Evolutionary conservation across 2,888 invertebrate species (phyloP), one percentile per base, ranked within the genome.

Genomic region (Aphodius sticticus): DNA sequence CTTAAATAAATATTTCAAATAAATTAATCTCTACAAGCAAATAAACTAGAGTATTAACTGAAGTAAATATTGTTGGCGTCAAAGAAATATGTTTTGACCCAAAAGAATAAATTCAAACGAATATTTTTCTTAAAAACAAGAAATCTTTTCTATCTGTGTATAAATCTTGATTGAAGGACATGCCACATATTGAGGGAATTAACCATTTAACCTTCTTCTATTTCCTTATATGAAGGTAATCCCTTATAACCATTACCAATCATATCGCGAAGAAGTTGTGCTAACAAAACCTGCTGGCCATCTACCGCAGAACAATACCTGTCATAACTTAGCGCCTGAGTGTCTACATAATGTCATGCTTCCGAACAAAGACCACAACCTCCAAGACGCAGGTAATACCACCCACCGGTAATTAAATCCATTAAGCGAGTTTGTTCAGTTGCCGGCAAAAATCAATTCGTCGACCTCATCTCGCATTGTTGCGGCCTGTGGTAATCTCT

Each of bases 301-400:
- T 53, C 53, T 53, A 1, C 12, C 7, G 6, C 53, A 53, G 53
- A 53, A 53, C 53, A 53, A 53, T 53, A 5, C 53, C 12, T 53
- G 53, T 53, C 53, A 53, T 53, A 53, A 53, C 53, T 12, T 53
- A 53, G 53, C 53, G 12, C 53, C 53, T 53, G 53, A 53, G 53
- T 53, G 53, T 53, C 53, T 53, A 53, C 53, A 53, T 53, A 53
- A 53, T 53, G 53, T 53, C 53, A 53, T 53, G 53, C 53, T 53
- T 53, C 53, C 12, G 53, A 53, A 53, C 53, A 53, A 53, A 53
- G 53, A 53, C 9, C 9, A 53, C 12, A 53, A 12, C 53, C 53
- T 53, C 53, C 2, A 53, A 53, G 53, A 9, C 12, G 3, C 53
- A 7, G 12, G 3, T 53, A 53, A 53, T 53, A 53, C 53, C 53